Base-by-base conservation (phyloP, 2,888 invertebrate genomes). In the Molanna angustata region DNA sequence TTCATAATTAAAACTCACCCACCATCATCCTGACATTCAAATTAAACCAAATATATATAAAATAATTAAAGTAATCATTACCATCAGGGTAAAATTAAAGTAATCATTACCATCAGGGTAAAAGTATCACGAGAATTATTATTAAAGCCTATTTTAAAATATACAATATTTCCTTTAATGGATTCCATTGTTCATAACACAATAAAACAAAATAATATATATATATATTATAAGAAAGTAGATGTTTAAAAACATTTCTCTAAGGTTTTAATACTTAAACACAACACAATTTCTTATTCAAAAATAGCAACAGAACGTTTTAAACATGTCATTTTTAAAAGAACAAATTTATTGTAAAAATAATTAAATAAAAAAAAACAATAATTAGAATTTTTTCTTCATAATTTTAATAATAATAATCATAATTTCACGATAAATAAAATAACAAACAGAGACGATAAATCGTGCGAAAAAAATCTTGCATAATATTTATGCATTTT, bases 1-100 rank as follows among this genome's bases (percentile, higher is more conserved):
- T 58, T 57, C 55, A 59, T 54, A 49, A 56, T 57, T 59, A 57
- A 57, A 54, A 54, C 48, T 58, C 55, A 47, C 42, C 53, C 57
- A 55, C 52, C 35, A 57, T 54, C 49, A 55, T 43, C 45, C 54
- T 52, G 50, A 54, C 54, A 58, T 54, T 50, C 56, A 60, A 58
- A 56, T 48, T 47, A 50, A 49, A 49, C 43, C 44, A 51, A 54
- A 43, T 44, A 49, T 44, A 44, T 49, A 54, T 54, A 47, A 43
- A 57, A 35, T n/a, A n/a, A 53, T 53, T 42, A 44, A 31, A 42
- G 13, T 43, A 3, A 41, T 41, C 35, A 7, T 46, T 35, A 16
- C 46, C 27, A 27, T 27, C 27, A 27, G 18, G n/a, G n/a, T n/a
- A n/a, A 35, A 43, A 54, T 50, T 35, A 48, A 22, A 47, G 16